Evolutionary conservation across 2,113 vertebrate species (phyloP).

Genomic region (Tretioscincus oriximinensis): DNA sequence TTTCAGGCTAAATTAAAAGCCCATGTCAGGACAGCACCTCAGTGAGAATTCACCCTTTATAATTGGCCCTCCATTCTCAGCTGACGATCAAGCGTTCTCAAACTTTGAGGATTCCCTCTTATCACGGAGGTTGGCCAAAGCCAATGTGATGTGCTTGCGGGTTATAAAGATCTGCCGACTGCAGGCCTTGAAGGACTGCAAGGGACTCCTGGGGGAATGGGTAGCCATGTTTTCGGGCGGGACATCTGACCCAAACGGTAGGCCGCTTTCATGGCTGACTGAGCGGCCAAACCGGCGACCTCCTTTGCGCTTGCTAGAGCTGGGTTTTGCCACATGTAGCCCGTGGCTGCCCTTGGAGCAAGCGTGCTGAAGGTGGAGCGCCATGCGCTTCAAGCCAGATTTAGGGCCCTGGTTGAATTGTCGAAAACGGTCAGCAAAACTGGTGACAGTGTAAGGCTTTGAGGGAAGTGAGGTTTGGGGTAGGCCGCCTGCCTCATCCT

Average conservation of each 20-base stretch:
- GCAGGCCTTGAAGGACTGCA: slow-evolving; percentile 9
- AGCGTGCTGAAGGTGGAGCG: neutral
- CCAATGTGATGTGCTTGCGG: slow-evolving; percentile 24
- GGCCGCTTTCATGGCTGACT: slow-evolving; percentile 39
- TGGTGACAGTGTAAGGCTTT: accelerated
- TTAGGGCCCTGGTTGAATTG: neutral
- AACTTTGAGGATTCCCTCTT: neutral
- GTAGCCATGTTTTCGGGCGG: accelerated
- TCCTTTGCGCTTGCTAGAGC: neutral
- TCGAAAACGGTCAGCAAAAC: neutral
- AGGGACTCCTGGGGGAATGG: neutral
- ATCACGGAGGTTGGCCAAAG: neutral
- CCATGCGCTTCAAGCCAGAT: neutral
- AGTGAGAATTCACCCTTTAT: no score
- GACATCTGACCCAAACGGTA: neutral
- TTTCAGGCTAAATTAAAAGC: no score
- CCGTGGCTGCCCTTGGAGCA: neutral
- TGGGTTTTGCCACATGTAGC: accelerated
- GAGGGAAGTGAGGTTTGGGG: neutral
- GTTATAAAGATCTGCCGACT: slow-evolving; percentile 22
- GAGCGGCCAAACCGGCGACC: slow-evolving; percentile 34
- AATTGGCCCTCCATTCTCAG: no score
- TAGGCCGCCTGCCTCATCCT: neutral
- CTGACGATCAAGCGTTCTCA: no score
- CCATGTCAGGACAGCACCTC: no score